These are phyloP conservation scores for Buteo buteo DNA, from an alignment of 2,113 vertebrate species.

Conservation along the genomic window DNA sequence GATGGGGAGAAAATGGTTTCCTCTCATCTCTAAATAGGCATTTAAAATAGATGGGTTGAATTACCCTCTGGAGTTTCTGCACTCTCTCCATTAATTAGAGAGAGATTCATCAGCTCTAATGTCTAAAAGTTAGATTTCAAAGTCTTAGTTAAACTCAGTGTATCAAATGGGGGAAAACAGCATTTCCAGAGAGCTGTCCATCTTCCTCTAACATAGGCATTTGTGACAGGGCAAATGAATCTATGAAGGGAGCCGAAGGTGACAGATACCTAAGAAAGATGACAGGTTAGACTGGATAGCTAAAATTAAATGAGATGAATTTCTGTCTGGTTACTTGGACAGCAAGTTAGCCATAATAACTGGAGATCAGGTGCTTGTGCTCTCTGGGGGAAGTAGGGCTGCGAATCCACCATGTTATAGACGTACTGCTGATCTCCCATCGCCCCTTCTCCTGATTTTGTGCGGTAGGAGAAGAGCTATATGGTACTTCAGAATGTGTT, in stretches of 20 bases:
- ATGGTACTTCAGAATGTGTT: neutral
- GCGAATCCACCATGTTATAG: neutral
- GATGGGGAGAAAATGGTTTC: neutral
- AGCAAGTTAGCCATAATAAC: neutral
- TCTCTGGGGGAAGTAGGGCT: neutral
- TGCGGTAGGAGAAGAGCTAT: neutral
- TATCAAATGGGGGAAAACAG: neutral
- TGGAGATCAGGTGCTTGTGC: neutral
- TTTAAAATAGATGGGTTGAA: constrained; percentile 31
- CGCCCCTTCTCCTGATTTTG: neutral
- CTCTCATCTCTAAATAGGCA: neutral
- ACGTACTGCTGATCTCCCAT: neutral
- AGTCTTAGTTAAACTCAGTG: neutral
- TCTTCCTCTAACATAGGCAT: neutral
- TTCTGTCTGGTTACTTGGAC: neutral
- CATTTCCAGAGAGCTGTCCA: neutral
- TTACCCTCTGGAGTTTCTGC: constrained; percentile 19
- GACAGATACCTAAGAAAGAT: neutral
- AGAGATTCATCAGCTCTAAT: neutral
- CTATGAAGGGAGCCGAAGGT: neutral
- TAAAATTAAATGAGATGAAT: neutral
- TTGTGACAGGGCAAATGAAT: neutral
- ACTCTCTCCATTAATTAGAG: constrained; percentile 7
- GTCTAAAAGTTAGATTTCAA: neutral
- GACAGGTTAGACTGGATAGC: neutral